Base-by-base conservation (phyloP, 2,113 vertebrate species). In the Chaetodon trifascialis region DNA sequence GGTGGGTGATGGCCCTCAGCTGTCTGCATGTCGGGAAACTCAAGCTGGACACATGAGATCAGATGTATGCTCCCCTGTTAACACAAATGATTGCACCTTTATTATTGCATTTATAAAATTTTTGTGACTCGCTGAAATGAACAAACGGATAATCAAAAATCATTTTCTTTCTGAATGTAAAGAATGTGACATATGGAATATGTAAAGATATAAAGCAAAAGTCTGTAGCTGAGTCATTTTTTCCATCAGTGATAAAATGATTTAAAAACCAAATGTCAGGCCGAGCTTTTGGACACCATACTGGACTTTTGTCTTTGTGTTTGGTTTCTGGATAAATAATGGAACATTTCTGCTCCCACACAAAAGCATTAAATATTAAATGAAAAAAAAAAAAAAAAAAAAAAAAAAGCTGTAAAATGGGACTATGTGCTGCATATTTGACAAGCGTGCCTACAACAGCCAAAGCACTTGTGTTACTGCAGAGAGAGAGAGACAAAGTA, bases 251-350 rank as follows among this genome's bases (percentile, higher is more conserved):
- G 40, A 40, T n/a, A 40, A 69, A 42, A 55, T 38, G 25, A 12
- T 47, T 60, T 47, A 25, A 11, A 63, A 21, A 6, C n/a, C 8
- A 47, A 36, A 42, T n/a, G 21, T 30, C 30, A 30, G 30, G 30
- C 30, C 30, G 30, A 30, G 30, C 30, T 30, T 30, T 30, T 30
- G 54, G 34, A 69, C 47, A 78, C 42, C 25, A 38, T 4, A 17
- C 30, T 40, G 46, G 40, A 78, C 54, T 59, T 73, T 25, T 62
- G 23, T 52, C 54, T 62, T 73, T 25, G 19, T 70, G 51, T 75
- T 80, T 58, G 64, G 76, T 64, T 47, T 42, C 30, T 38, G 12
- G 81, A 60, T 83, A 56, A 74, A 84, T 84, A 36, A 79, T 79
- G 40, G n/a, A 79, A 17, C 23, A 34, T 74, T 51, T 64, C 30